Percentiles rank a stretch among this genome's conserved stretches.
phyloP scores from a whole-genome alignment of 2,113 vertebrate species.

The Thryonomys swinderianus region DNA sequence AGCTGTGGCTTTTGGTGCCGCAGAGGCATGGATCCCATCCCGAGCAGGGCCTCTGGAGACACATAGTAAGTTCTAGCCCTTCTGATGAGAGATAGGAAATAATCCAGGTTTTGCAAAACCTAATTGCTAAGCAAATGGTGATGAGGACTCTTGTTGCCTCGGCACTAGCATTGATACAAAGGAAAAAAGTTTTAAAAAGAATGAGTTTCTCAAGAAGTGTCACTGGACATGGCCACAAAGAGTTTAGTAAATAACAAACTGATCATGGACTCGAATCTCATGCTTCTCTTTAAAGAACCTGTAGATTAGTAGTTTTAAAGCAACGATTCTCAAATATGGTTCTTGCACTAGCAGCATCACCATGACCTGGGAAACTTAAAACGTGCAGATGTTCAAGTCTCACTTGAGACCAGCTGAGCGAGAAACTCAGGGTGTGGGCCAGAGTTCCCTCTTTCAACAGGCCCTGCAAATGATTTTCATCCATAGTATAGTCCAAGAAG shows the following conservation, averaged over 20 bases:
- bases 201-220: not conserved
- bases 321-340: not conserved
- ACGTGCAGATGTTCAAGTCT: not conserved
- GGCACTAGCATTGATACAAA: not conserved
- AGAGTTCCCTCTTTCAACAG: not conserved
- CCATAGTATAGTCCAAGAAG: not conserved
- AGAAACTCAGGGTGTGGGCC: not conserved
- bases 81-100: slow-evolving; percentile 44
- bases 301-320: not conserved
- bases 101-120: not conserved
- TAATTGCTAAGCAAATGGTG: not conserved
- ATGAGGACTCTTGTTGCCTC: not conserved
- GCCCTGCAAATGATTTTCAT: not conserved
- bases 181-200: not conserved
- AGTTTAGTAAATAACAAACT: not conserved
- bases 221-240: not conserved
- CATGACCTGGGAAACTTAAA: not conserved
- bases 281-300: not conserved
- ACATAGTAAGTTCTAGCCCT: not conserved
- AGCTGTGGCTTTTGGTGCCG: slow-evolving; percentile 77
- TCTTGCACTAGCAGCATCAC: not conserved
- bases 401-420: not conserved
- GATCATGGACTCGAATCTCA: not conserved
- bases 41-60: slow-evolving; percentile 47
- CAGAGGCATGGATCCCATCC: not conserved